Conservation (phyloP, 1,140 invertebrate species). For the Pomacea maculata region DNA sequence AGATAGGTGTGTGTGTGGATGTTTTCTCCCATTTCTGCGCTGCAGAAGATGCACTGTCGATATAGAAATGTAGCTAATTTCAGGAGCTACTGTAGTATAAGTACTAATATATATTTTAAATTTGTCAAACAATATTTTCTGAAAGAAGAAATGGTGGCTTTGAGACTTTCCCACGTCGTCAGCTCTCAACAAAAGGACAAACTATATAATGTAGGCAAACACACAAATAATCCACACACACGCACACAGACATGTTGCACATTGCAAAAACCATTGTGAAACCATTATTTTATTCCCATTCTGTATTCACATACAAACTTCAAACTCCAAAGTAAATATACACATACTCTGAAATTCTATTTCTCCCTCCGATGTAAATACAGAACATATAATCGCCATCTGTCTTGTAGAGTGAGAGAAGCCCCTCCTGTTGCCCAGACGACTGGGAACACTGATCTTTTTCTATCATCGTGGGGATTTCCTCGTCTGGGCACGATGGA, state of each 20-base stretch:
- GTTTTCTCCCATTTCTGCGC: neutral
- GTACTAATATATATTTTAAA: neutral
- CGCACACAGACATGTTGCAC: neutral
- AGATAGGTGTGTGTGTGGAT: neutral
- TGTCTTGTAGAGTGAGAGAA: neutral
- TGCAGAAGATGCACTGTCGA: neutral
- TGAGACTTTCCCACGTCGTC: neutral
- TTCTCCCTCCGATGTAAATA: neutral
- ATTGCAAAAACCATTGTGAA: neutral
- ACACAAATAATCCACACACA: conserved; percentile 1
- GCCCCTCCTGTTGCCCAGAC: neutral
- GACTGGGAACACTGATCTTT: neutral
- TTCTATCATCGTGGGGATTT: too few relatives aligned
- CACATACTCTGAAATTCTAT: neutral
- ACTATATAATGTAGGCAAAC: neutral
- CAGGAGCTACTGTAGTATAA: neutral
- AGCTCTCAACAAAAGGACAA: neutral
- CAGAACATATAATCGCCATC: neutral
- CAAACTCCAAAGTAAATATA: neutral
- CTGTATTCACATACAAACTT: neutral
- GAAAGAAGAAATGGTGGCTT: neutral
- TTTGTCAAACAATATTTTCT: neutral
- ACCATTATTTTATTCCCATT: neutral
- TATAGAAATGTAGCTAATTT: neutral
- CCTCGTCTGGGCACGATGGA: too few relatives aligned